Base-by-base conservation (phyloP, 2,888 invertebrate genomes). In the Euzophera pinguis region DNA sequence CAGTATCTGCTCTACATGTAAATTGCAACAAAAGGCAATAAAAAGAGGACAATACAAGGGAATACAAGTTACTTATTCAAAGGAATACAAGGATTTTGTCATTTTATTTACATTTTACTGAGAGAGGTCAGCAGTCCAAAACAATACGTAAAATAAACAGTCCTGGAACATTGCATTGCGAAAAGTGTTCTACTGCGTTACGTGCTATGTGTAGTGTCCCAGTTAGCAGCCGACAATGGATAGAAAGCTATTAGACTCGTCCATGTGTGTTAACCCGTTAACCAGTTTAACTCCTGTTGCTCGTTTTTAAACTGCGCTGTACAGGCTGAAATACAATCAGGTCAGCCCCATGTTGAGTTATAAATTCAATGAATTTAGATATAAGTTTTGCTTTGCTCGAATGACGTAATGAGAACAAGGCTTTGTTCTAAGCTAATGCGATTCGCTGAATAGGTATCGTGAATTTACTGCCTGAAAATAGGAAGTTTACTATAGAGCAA, bases 181-280 rank as follows among this genome's bases (percentile, higher is more conserved):
- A 58, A 55, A 60, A 58, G 60, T 59, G 64, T 63, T 60, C 61
- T 65, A 67, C 67, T 65, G 56, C 54, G 51, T 58, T 55, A 42
- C 57, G 65, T 61, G 60, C 64, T 59, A 64, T 60, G 60, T 62
- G 68, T 62, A 64, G 58, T 70, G 80, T 59, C 73, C 81, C 68
- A 78, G 75, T 78, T 81, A 72, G 65, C 70, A 71, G 64, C 67
- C 72, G 73, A 84, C 81, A 81, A 80, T 78, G 64, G 73, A 39
- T 39, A 75, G 76, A 75, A 75, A 72, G 75, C 81, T 76, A 86
- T 85, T 81, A 82, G 75, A 82, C 62, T 63, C 80, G 71, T 60
- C 78, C 82, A 84, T 83, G 84, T 84, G 79, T 84, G 83, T 76
- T 79, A 82, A 81, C 80, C 73, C 84, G 83, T 76, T 79, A 81